These are phyloP conservation scores for Epinephelus lanceolatus DNA, from an alignment of 2,113 vertebrate genomes.

Conservation along the genomic window DNA sequence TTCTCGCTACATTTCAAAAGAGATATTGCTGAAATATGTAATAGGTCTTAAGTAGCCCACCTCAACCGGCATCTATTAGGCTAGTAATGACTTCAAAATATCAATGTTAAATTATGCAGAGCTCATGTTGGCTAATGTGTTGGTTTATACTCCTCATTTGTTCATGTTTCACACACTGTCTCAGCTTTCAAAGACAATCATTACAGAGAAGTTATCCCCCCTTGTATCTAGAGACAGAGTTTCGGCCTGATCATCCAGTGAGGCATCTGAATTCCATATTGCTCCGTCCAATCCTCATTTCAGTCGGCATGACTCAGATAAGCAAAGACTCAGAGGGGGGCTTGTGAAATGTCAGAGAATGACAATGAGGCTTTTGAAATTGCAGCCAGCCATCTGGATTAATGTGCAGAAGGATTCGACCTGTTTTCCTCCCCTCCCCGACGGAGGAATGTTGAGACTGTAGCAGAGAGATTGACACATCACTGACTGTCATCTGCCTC, in stretches of 20 bases:
- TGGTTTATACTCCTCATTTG: constrained; percentile 39
- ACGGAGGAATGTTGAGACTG: background rate
- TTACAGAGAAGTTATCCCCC: constrained; percentile 24
- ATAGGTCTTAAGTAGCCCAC: background rate
- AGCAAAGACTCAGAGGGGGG: constrained; percentile 53
- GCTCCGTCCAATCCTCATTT: constrained; percentile 55
- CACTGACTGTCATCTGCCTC: constrained; percentile 44
- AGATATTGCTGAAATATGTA: background rate
- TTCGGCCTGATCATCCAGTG: constrained; percentile 49
- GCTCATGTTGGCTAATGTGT: constrained; percentile 28
- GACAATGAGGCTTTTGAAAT: constrained; percentile 73
- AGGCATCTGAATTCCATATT: constrained; percentile 63
- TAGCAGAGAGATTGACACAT: constrained; percentile 52
- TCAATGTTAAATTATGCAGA: constrained; percentile 38
- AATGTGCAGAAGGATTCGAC: constrained; percentile 48
- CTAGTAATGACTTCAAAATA: constrained; percentile 11
- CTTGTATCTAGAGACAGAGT: constrained; percentile 40
- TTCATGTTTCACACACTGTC: constrained; percentile 42
- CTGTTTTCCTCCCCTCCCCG: constrained; percentile 24
- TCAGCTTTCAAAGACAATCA: constrained; percentile 45
- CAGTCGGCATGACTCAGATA: constrained; percentile 65
- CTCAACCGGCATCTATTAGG: constrained; percentile 9
- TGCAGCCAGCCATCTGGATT: constrained; percentile 65
- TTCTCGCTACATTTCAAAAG: background rate
- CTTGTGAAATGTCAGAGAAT: constrained; percentile 70